Percentiles rank a stretch among this genome's conserved stretches.
Evolutionary conservation across 2,797 vertebrate species (phyloP).

Genomic region (Mionectes olivaceus): DNA sequence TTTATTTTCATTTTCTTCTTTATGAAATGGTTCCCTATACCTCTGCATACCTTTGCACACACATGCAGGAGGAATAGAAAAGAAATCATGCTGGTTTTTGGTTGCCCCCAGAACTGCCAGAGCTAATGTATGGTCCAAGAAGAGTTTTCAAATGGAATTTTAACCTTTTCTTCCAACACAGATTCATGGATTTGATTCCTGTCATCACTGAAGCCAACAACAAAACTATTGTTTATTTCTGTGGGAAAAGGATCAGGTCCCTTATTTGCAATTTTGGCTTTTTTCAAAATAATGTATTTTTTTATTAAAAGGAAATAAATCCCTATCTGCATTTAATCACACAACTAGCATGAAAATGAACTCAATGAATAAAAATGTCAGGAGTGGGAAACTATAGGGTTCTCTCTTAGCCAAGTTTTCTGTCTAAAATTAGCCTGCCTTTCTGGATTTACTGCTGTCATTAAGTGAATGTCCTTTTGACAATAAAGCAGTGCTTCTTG

Average conservation of each 20-base stretch:
- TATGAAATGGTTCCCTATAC: conserved; percentile 35
- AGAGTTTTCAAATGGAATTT: conserved; percentile 63
- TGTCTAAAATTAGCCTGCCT: conserved; percentile 76
- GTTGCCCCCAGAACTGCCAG: conserved; percentile 54
- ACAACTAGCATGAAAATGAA: conserved; percentile 77
- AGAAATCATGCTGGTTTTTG: conserved; percentile 39
- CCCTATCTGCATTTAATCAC: conserved; percentile 79
- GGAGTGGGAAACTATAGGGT: conserved; percentile 75
- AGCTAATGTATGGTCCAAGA: conserved; percentile 67
- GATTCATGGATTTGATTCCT: conserved; percentile 41
- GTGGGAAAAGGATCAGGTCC: conserved; percentile 70
- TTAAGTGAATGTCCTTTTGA: conserved; percentile 75
- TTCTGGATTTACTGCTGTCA: conserved; percentile 77
- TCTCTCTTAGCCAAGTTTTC: conserved; percentile 71
- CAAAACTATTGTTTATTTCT: conserved; percentile 74
- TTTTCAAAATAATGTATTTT: conserved; percentile 62
- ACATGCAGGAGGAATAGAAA: conserved; percentile 7
- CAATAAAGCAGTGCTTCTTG: conserved; percentile 72
- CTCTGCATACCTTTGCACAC: background rate
- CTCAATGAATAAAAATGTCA: conserved; percentile 80
- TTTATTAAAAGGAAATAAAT: conserved; percentile 79
- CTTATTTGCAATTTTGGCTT: conserved; percentile 70
- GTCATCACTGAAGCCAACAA: conserved; percentile 54
- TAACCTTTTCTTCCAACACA: conserved; percentile 67
- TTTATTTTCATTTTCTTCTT: conserved; percentile 58